These are phyloP conservation scores for Epizoanthus illoricatus DNA, from an alignment of 92 coral and sea anemone genomes.

Conservation along the genomic window DNA sequence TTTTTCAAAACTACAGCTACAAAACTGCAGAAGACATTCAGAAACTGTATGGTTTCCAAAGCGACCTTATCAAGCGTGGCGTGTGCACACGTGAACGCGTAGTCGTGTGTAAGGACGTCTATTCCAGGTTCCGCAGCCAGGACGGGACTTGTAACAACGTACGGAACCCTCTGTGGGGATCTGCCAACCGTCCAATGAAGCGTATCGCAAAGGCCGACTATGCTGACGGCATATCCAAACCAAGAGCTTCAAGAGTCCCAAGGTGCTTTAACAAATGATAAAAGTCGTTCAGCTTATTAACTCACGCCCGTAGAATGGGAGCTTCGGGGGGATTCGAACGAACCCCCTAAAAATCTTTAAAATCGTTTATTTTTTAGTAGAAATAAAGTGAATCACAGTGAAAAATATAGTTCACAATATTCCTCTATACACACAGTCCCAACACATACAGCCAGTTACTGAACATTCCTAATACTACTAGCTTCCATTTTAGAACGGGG, in stretches of 20 bases:
- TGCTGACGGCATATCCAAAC: slow-evolving; percentile 52
- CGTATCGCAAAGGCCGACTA: slow-evolving; percentile 56
- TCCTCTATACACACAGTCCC: too few species aligned
- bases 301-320: too few species aligned
- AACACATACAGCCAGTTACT: too few species aligned
- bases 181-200: slow-evolving; percentile 42
- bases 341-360: too few species aligned
- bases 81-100: slow-evolving; percentile 23
- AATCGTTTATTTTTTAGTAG: too few species aligned
- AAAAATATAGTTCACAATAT: too few species aligned
- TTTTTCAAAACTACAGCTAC: neutral
- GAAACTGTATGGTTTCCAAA: slow-evolving; percentile 13
- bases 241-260: slow-evolving; percentile 38
- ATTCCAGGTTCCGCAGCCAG: slow-evolving; percentile 47
- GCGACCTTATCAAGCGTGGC: slow-evolving; percentile 2
- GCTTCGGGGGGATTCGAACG: too few species aligned
- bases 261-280: neutral
- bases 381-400: too few species aligned
- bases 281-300: too few species aligned
- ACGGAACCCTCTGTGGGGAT: slow-evolving; percentile 53
- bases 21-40: slow-evolving; percentile 15
- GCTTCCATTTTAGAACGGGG: too few species aligned
- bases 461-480: too few species aligned
- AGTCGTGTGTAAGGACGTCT: neutral
- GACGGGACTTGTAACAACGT: slow-evolving; percentile 75